Conservation (phyloP, 2,797 vertebrate species). For the Periparus ater region DNA sequence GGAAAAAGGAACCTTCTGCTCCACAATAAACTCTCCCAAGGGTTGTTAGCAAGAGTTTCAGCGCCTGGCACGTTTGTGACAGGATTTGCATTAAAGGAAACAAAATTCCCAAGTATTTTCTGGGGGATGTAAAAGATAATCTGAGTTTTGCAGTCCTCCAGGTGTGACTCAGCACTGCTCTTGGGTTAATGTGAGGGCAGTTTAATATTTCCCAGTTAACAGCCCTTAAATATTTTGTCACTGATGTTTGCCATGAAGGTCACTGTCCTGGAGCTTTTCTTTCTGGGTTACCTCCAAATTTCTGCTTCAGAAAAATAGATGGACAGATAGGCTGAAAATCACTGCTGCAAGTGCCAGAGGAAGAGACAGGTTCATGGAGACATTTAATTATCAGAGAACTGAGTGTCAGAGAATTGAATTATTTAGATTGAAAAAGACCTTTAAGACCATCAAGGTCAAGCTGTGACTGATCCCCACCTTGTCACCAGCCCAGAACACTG, state of each 20-base stretch:
- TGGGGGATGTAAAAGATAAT: neutral
- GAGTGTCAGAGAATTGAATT: neutral
- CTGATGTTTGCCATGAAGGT: neutral
- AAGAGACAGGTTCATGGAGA: neutral
- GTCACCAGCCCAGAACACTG: neutral
- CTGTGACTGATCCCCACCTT: fast-evolving
- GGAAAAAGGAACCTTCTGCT: neutral
- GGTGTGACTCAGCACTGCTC: neutral
- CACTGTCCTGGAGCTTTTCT: neutral
- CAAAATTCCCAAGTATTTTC: neutral
- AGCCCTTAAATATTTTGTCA: neutral
- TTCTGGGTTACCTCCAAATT: neutral
- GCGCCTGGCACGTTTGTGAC: fast-evolving
- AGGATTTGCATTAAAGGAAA: neutral
- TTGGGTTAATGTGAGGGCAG: neutral
- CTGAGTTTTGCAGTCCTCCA: neutral
- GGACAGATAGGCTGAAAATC: neutral
- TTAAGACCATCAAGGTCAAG: neutral
- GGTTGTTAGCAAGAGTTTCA: fast-evolving
- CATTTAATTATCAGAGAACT: neutral
- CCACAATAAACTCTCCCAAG: neutral
- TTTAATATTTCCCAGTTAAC: neutral
- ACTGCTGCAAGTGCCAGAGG: neutral
- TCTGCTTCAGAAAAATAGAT: neutral
- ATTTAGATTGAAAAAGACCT: neutral